phyloP scores from a whole-genome alignment of 2,797 vertebrate species.

The Tadarida brasiliensis region DNA sequence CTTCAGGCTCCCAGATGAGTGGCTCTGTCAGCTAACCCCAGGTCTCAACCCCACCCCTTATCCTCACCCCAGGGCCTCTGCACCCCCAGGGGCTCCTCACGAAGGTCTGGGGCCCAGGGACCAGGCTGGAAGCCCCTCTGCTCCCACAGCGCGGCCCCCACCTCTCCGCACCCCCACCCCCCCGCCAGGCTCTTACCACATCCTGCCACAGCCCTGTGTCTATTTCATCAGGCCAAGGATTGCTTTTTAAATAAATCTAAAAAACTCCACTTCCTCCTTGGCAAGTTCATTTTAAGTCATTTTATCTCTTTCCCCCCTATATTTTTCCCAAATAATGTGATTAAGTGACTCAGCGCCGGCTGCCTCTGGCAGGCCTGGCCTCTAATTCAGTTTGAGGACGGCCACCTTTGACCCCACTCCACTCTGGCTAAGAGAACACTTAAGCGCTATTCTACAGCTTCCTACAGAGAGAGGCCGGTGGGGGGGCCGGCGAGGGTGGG shows the following conservation, averaged over 20 bases:
- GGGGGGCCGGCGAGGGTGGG: conserved; percentile 75
- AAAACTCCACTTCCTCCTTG: conserved; percentile 89
- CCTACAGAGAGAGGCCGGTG: conserved; percentile 86
- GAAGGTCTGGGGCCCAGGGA: background rate
- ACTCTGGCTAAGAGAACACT: conserved; percentile 91
- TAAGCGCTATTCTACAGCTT: conserved; percentile 88
- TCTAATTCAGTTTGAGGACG: conserved; percentile 92
- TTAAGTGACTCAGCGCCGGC: conserved; percentile 91
- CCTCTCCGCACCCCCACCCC: conserved; percentile 35
- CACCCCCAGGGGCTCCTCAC: conserved; percentile 44
- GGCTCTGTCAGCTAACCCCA: background rate
- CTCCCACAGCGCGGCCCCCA: conserved; percentile 56
- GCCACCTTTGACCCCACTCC: conserved; percentile 93
- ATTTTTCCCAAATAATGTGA: conserved; percentile 92
- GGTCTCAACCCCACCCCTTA: background rate
- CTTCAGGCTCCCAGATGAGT: background rate
- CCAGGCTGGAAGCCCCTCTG: conserved; percentile 59
- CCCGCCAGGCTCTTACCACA: conserved; percentile 54
- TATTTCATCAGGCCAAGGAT: conserved; percentile 90
- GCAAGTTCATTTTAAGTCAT: conserved; percentile 91
- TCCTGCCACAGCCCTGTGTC: conserved; percentile 79
- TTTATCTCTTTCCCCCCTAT: conserved; percentile 91
- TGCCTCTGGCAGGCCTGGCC: conserved; percentile 89
- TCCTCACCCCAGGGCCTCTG: background rate
- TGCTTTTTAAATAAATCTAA: conserved; percentile 91